Conservation (phyloP, 2,113 vertebrate species). For the Okapia johnstoni region DNA sequence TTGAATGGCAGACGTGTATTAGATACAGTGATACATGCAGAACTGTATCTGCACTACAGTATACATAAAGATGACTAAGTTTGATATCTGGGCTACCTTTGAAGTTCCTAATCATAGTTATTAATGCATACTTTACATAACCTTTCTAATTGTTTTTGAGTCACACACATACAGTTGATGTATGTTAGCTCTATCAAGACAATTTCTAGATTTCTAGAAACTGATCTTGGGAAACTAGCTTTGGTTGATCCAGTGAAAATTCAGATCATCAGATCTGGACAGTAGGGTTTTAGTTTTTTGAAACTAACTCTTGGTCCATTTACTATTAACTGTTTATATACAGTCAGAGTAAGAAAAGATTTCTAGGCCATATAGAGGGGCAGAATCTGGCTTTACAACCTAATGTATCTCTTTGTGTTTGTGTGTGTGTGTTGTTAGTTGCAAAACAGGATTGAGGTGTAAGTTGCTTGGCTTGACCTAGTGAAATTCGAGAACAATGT, state of each 20-base stretch:
- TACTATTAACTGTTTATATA: neutral
- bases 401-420: neutral
- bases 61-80: neutral
- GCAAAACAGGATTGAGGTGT: neutral
- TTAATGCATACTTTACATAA: neutral
- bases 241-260: neutral
- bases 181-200: neutral
- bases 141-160: neutral
- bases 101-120: neutral
- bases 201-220: neutral
- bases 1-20: neutral
- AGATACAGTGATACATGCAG: neutral
- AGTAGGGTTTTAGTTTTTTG: slow-evolving; percentile 8
- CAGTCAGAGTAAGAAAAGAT: neutral
- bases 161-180: neutral
- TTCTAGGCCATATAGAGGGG: neutral
- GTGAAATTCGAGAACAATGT: slow-evolving; percentile 19
- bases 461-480: slow-evolving; percentile 20
- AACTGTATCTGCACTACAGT: neutral
- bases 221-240: neutral
- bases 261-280: neutral
- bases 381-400: slow-evolving; percentile 4
- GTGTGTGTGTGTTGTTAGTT: neutral
- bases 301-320: neutral
- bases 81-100: neutral